Base-by-base conservation (phyloP, 2,113 vertebrate genomes). In the Bucco capensis region DNA sequence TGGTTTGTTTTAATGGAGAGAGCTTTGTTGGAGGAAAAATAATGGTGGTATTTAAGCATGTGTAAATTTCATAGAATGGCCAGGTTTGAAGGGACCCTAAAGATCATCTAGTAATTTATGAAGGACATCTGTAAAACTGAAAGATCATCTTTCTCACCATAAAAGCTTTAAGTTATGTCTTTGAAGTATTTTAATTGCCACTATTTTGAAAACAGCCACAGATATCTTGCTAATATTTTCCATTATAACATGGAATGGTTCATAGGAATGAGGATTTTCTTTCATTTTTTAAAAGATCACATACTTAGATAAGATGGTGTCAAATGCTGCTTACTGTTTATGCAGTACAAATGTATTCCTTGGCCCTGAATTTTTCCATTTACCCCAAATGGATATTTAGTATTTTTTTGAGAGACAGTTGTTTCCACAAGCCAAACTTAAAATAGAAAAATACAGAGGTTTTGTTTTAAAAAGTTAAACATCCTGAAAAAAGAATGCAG, bases 321-420 rank as follows among this genome's bases (percentile, higher is more conserved):
- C 75, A 93, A 88, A 70, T 80, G 65, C 77, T 86, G 53, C 76
- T 92, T 92, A 60, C 57, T 85, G 53, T 87, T 96, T 96, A 90
- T 94, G 85, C 56, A 71, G 33, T 89, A 86, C 91, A 94, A 83
- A 94, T 96, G 92, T 80, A 76, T 79, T 97, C 93, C 81, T 67
- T 86, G 86, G 69, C 47, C 37, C 67, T 77, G 86, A 86, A 46
- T 96, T 97, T 97, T 97, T 97, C 97, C 95, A 95, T 91, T 92
- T 95, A 64, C 92, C 81, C 61, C 56, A 96, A 97, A 93, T 84
- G 88, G 88, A 27, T 93, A 61, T 86, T 62, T 22, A 58, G 40
- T 95, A 58, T 61, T 96, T 90, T n/a, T 93, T 95, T 80, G 94
- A 97, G 89, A 92, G 70, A 78, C 30, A 61, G 90, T 86, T 95